These are phyloP conservation scores for Dryobotodes eremita DNA, from an alignment of 2,888 invertebrate species.

Conservation along the genomic window DNA sequence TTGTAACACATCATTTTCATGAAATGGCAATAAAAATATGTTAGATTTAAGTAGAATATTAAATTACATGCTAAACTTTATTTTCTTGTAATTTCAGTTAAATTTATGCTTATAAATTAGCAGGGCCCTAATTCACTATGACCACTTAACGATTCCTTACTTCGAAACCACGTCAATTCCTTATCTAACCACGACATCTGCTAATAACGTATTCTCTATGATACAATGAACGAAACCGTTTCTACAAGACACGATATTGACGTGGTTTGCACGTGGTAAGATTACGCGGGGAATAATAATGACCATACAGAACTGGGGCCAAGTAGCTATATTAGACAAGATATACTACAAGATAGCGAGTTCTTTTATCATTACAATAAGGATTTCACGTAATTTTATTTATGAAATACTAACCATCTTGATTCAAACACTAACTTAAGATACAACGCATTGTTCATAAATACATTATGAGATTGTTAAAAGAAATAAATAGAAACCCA, in stretches of 20 bases:
- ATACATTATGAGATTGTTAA: conserved; percentile 47
- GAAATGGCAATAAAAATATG: background rate
- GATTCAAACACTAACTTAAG: conserved; percentile 9
- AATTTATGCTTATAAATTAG: background rate
- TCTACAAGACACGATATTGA: no score
- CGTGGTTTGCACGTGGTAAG: no score
- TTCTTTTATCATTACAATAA: conserved; percentile 6
- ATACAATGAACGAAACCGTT: no score
- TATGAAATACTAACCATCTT: conserved; percentile 18
- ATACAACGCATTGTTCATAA: conserved; percentile 14
- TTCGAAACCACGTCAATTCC: no score
- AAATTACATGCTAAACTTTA: conserved; percentile 1
- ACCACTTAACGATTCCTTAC: no score
- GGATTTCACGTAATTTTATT: conserved; percentile 25
- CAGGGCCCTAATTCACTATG: background rate
- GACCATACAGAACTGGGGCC: no score
- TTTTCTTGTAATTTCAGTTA: background rate
- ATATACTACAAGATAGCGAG: background rate
- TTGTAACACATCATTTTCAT: background rate
- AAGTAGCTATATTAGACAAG: background rate
- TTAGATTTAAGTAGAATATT: conserved; percentile 5
- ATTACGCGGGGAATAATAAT: no score
- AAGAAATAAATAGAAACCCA: conserved; percentile 57
- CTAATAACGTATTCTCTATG: no score
- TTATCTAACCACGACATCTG: no score